Conservation (phyloP, 2,888 invertebrate genomes). For the Marasmarcha lunaedactyla region DNA sequence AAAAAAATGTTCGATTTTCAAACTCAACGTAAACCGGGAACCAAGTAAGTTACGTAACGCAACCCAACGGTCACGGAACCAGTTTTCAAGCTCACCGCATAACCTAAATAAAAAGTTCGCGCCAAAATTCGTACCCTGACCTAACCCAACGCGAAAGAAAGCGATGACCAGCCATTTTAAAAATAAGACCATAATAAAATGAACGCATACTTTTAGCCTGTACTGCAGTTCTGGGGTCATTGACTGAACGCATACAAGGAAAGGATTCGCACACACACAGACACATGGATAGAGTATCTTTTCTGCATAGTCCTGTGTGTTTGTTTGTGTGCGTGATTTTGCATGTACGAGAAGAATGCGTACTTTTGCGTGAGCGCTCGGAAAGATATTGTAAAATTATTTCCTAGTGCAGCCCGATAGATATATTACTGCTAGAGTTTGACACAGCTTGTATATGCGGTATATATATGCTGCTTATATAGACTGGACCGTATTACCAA, state of each 20-base stretch:
- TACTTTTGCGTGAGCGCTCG: constrained; percentile 46
- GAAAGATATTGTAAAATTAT: constrained; percentile 67
- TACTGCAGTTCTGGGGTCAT: constrained; percentile 65
- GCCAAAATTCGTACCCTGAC: constrained; percentile 42
- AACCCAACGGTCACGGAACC: constrained; percentile 15
- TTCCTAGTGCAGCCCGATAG: constrained; percentile 53
- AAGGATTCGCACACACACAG: constrained; percentile 25
- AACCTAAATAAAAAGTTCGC: constrained; percentile 23
- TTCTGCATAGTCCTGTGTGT: constrained; percentile 30
- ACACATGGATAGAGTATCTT: constrained; percentile 24
- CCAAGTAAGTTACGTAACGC: constrained; percentile 15
- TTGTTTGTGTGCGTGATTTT: constrained; percentile 53
- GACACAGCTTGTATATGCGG: constrained; percentile 24
- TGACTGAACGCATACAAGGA: constrained; percentile 49
- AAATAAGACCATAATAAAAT: constrained; percentile 69
- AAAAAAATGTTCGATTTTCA: neutral
- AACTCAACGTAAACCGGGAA: too few species aligned
- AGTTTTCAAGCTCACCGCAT: constrained; percentile 21
- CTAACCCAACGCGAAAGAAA: constrained; percentile 54
- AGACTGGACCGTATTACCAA: constrained; percentile 25
- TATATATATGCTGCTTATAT: constrained; percentile 27
- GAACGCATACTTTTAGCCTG: constrained; percentile 69
- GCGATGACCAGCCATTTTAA: constrained; percentile 61
- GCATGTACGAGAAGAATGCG: constrained; percentile 68
- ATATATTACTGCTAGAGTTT: constrained; percentile 23